These are phyloP conservation scores for Cabera pusaria DNA, from an alignment of 2,888 invertebrate genomes.

Conservation along the genomic window DNA sequence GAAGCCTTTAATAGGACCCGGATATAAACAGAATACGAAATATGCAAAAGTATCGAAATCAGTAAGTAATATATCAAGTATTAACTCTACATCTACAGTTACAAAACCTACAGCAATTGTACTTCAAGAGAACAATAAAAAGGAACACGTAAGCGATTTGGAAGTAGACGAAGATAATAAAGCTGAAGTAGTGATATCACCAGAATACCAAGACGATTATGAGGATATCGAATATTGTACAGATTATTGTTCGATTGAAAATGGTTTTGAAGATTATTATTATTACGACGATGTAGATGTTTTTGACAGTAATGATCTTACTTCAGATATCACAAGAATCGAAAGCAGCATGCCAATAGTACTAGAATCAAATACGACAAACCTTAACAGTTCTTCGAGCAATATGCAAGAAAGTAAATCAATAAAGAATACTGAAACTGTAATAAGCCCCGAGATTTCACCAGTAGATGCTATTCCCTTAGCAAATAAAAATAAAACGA, in stretches of 20 bases:
- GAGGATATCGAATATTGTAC: conserved; percentile 4
- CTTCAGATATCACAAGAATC: neutral
- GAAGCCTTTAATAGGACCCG: conserved; percentile 20
- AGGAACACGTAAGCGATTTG: too few relatives aligned
- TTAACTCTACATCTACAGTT: too few relatives aligned
- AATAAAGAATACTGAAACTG: neutral
- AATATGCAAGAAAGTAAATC: neutral
- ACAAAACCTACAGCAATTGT: too few relatives aligned
- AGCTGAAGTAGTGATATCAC: conserved; percentile 6
- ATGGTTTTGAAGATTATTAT: neutral
- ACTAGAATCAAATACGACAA: neutral
- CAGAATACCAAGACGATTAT: conserved; percentile 1
- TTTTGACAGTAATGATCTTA: neutral
- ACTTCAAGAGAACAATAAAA: too few relatives aligned
- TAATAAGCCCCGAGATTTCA: neutral
- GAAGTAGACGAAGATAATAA: conserved; percentile 1
- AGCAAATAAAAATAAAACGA: conserved; percentile 8
- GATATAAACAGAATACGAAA: neutral
- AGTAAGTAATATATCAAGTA: too few relatives aligned
- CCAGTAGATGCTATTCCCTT: neutral
- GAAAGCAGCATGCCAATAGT: neutral
- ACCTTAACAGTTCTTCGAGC: neutral
- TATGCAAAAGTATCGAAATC: too few relatives aligned
- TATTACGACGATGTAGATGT: conserved; percentile 7
- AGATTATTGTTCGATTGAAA: conserved; percentile 1